A percentile compares a stretch with the other conserved stretches of the same genome.
phyloP scores from a whole-genome alignment of 1,140 invertebrate species.

The Medauroidea extradentata region DNA sequence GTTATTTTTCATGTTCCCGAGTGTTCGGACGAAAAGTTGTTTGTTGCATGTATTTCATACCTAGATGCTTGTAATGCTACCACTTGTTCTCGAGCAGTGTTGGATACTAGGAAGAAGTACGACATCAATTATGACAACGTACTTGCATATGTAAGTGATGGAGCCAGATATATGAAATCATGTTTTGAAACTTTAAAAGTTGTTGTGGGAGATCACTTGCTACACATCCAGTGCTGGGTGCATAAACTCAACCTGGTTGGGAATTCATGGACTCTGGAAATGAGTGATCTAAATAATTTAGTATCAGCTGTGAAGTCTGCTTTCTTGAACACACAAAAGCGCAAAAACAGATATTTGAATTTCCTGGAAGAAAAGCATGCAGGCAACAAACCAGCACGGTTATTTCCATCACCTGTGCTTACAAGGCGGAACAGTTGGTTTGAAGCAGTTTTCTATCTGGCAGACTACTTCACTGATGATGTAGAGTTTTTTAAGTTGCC shows the following conservation, averaged over 20 bases:
- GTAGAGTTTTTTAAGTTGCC: neutral
- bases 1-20: neutral
- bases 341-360: no score
- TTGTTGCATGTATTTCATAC: neutral
- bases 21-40: neutral
- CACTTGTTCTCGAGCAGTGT: neutral
- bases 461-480: no score
- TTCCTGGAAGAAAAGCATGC: no score
- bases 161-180: neutral
- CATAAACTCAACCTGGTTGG: conserved; percentile 7
- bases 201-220: neutral
- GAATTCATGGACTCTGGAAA: no score
- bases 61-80: neutral
- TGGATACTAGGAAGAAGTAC: conserved; percentile 1
- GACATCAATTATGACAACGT: neutral
- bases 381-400: neutral
- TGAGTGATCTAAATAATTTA: no score
- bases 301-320: no score
- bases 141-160: neutral
- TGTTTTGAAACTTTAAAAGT: neutral
- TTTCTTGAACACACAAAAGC: no score
- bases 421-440: no score
- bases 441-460: no score
- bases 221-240: neutral
- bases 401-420: no score